A percentile compares a stretch with the other conserved stretches of the same genome.
phyloP scores from a whole-genome alignment of 2,888 invertebrate genomes.

The Drosophila melanosoma region DNA sequence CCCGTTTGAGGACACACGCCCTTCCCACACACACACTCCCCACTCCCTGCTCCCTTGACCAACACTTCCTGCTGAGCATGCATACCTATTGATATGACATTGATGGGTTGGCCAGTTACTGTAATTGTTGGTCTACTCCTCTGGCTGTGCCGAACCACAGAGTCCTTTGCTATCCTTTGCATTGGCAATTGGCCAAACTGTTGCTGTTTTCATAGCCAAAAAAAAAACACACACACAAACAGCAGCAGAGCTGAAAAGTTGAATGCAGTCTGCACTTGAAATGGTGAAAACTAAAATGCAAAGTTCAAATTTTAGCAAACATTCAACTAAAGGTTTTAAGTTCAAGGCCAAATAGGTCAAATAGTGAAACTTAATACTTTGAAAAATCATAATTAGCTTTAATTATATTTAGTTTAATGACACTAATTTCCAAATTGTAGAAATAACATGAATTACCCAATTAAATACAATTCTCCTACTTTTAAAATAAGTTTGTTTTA shows the following conservation, averaged over 20 bases:
- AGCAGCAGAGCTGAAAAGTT: conserved; percentile 38
- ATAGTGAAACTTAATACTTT: not conserved
- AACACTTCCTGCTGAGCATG: conserved; percentile 18
- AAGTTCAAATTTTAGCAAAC: not conserved
- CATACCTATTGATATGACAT: conserved; percentile 29
- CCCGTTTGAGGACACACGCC: not conserved
- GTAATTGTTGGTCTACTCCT: conserved; percentile 51
- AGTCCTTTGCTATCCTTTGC: conserved; percentile 35
- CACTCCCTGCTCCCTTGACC: not conserved
- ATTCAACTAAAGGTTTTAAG: not conserved
- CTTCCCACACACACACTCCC: too few relatives aligned
- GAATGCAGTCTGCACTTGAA: conserved; percentile 14
- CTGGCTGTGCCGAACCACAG: conserved; percentile 11
- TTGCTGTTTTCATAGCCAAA: conserved; percentile 49
- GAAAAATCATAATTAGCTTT: not conserved
- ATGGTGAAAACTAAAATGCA: not conserved
- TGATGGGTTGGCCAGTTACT: conserved; percentile 47
- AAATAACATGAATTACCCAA: not conserved
- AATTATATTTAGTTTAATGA: not conserved
- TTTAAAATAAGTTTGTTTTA: not conserved
- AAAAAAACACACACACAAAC: conserved; percentile 7
- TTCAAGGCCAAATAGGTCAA: not conserved
- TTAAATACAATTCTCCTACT: not conserved
- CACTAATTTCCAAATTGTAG: not conserved
- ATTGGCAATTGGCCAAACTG: conserved; percentile 54